A percentile compares a stretch with the other conserved stretches of the same genome.
Conservation (phyloP, 1,140 invertebrate species). For the Dysdera silvatica region DNA sequence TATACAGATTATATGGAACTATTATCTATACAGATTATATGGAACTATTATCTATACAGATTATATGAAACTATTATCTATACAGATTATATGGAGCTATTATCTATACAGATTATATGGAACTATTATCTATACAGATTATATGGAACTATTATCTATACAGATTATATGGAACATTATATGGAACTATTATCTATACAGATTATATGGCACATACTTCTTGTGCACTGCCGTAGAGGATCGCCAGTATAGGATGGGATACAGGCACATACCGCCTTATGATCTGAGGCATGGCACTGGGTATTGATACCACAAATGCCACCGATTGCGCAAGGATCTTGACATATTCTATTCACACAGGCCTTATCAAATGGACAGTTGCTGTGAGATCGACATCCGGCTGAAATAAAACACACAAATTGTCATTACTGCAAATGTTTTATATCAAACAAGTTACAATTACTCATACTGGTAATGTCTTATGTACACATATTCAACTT, state of each 20-base stretch:
- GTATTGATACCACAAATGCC: constrained; percentile 73
- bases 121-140: neutral
- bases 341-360: constrained; percentile 67
- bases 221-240: constrained; percentile 65
- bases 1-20: too few species aligned
- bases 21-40: too few species aligned
- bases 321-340: constrained; percentile 60
- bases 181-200: too few species aligned
- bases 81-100: neutral
- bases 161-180: neutral
- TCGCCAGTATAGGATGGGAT: constrained; percentile 74
- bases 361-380: constrained; percentile 69
- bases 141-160: neutral
- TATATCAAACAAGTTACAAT: neutral
- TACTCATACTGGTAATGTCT: too few species aligned
- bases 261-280: constrained; percentile 74
- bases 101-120: neutral
- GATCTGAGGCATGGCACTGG: constrained; percentile 67
- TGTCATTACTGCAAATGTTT: neutral
- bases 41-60: too few species aligned
- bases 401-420: constrained; percentile 14
- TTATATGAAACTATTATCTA: too few species aligned
- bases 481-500: too few species aligned
- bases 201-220: constrained; percentile 48
- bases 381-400: constrained; percentile 35